Percentiles rank a stretch among this genome's conserved stretches.
Evolutionary conservation across 2,888 invertebrate species (phyloP).

Genomic region (Zhuqinia jingwanae): DNA sequence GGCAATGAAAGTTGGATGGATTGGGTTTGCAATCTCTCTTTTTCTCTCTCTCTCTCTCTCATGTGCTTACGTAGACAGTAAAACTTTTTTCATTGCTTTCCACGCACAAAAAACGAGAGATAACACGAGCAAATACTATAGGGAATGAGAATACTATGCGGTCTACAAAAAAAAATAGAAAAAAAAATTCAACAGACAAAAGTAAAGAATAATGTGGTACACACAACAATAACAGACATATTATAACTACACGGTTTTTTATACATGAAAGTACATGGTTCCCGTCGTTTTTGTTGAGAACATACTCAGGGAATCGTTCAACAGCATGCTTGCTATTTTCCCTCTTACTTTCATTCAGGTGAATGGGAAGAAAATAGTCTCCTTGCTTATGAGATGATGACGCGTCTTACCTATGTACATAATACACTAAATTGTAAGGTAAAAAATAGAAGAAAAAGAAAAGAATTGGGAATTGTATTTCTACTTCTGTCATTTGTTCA

Average conservation of each 20-base stretch:
- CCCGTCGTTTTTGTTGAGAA: slow-evolving; percentile 37
- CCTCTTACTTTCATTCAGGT: slow-evolving; percentile 9
- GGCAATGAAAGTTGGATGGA: slow-evolving; percentile 65
- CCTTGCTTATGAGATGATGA: not conserved
- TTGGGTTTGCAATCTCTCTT: too few relatives aligned
- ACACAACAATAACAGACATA: not conserved
- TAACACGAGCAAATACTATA: too few relatives aligned
- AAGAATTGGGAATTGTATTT: too few relatives aligned
- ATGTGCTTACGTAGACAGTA: too few relatives aligned
- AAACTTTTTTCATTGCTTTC: slow-evolving; percentile 27
- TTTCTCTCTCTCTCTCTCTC: too few relatives aligned
- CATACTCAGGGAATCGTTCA: slow-evolving; percentile 29
- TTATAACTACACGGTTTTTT: not conserved
- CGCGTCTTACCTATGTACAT: too few relatives aligned
- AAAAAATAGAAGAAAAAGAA: too few relatives aligned
- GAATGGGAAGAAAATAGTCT: not conserved
- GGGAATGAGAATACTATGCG: not conserved
- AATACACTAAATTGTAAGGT: too few relatives aligned
- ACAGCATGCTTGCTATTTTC: slow-evolving; percentile 12
- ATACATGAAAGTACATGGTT: slow-evolving; percentile 20
- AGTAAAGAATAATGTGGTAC: not conserved
- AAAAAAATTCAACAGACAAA: not conserved
- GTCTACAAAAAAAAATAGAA: too few relatives aligned
- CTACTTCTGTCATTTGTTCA: too few relatives aligned
- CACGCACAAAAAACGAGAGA: not conserved